phyloP scores from a whole-genome alignment of 2,797 vertebrate genomes.

The Tiaroga cobitis region DNA sequence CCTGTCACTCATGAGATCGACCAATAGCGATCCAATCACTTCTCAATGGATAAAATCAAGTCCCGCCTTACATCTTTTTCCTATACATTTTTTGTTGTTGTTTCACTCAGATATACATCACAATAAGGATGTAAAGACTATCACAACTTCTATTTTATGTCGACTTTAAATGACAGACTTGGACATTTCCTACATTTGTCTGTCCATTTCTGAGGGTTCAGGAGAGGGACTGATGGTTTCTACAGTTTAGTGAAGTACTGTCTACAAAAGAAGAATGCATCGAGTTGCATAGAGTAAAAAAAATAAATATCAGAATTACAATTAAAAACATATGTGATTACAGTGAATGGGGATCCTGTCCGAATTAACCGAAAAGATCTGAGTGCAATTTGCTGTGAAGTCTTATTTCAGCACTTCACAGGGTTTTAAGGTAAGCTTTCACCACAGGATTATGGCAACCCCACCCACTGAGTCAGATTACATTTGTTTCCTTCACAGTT shows the following conservation, averaged over 20 bases:
- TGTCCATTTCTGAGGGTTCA: background rate
- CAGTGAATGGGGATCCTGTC: background rate
- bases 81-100: background rate
- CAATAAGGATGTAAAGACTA: background rate
- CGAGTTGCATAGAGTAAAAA: no score
- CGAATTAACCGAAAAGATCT: background rate
- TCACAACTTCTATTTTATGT: background rate
- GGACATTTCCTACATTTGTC: background rate
- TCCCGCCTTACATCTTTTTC: background rate
- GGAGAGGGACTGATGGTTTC: background rate
- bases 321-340: background rate
- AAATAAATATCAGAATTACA: background rate
- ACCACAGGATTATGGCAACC: constrained; percentile 36
- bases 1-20: background rate
- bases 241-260: background rate
- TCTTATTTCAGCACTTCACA: constrained; percentile 18
- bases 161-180: background rate
- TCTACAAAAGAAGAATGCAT: background rate
- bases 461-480: constrained; percentile 42
- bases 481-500: constrained; percentile 29
- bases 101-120: background rate
- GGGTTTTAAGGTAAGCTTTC: constrained; percentile 41
- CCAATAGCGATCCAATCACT: background rate
- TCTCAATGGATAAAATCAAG: background rate
- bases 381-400: background rate